Percentiles rank a stretch among this genome's conserved stretches.
These are phyloP conservation scores for Macroglossus sobrinus DNA, from an alignment of 2,113 vertebrate species.

Conservation along the genomic window DNA sequence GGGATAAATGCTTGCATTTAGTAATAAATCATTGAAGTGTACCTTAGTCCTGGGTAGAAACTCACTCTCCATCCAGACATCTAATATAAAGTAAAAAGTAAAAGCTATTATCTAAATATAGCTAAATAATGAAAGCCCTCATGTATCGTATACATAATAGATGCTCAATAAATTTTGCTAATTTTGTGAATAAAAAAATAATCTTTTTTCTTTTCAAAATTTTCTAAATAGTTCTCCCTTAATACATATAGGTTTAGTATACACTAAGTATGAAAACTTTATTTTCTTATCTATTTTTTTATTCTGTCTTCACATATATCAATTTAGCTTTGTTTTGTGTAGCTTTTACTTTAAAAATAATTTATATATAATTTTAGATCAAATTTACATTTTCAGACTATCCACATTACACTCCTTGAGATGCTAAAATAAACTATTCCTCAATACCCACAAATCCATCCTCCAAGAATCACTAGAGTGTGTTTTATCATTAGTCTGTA, in stretches of 20 bases:
- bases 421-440: not conserved
- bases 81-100: not conserved
- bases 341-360: not conserved
- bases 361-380: not conserved
- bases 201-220: not conserved
- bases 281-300: not conserved
- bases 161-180: not conserved
- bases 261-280: not conserved
- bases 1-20: slow-evolving; percentile 35
- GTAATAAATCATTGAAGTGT: slow-evolving; percentile 60
- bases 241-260: not conserved
- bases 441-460: not conserved
- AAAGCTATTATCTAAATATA: not conserved
- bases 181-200: not conserved
- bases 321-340: not conserved
- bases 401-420: not conserved
- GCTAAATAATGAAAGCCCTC: not conserved
- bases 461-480: not conserved
- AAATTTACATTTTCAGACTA: not conserved
- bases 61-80: not conserved
- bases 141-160: not conserved
- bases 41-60: slow-evolving; percentile 33
- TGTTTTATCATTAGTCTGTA: not conserved
- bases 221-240: not conserved
- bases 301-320: not conserved